Conservation (phyloP, 2,888 invertebrate species). For the Parnassius smintheus region DNA sequence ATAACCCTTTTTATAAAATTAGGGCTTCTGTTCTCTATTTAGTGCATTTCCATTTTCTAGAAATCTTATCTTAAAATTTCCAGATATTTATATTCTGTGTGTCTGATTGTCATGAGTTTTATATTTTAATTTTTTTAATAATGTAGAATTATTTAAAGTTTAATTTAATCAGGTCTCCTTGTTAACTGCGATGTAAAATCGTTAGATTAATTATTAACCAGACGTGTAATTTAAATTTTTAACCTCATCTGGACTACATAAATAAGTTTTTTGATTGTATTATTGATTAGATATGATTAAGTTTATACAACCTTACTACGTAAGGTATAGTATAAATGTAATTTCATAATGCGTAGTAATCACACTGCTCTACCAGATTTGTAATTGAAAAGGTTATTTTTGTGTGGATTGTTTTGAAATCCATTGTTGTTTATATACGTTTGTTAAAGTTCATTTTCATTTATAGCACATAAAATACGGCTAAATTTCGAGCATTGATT, state of each 20-base stretch:
- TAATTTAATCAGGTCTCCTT: too few species aligned
- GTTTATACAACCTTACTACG: neutral
- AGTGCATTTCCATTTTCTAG: too few species aligned
- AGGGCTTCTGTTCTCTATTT: too few species aligned
- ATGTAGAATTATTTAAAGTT: too few species aligned
- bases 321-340: neutral
- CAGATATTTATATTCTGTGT: too few species aligned
- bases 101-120: too few species aligned
- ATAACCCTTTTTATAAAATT: too few species aligned
- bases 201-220: conserved; percentile 3
- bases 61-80: too few species aligned
- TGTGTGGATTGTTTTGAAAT: conserved; percentile 3
- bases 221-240: conserved; percentile 2
- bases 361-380: neutral
- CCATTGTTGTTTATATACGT: neutral
- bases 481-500: too few species aligned
- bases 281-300: too few species aligned
- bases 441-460: neutral
- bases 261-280: neutral
- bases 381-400: neutral
- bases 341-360: conserved; percentile 13
- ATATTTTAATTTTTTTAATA: too few species aligned
- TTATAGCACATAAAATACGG: neutral
- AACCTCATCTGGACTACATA: neutral
- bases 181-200: neutral